Percentiles rank a stretch among this genome's conserved stretches.
Conservation (phyloP, 2,888 invertebrate species). For the Drosophila putrida region DNA sequence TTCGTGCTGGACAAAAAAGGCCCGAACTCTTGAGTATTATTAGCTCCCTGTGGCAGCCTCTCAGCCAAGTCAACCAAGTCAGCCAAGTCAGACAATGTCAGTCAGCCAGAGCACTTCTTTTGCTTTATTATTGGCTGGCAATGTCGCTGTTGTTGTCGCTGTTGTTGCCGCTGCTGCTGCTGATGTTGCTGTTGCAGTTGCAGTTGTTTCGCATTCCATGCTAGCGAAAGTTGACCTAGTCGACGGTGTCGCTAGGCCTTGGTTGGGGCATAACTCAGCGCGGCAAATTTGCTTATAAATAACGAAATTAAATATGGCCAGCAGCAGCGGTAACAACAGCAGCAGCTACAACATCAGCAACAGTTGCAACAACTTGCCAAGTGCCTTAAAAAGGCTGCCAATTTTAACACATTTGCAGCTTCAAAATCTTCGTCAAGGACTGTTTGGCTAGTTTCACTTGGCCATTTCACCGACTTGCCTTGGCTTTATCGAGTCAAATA, state of each 20-base stretch:
- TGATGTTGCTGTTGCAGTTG: constrained; percentile 41
- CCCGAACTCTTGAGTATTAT: constrained; percentile 66
- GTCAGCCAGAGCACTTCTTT: constrained; percentile 80
- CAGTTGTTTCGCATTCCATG: constrained; percentile 75
- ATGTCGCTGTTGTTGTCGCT: constrained; percentile 47
- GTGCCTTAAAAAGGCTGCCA: constrained; percentile 60
- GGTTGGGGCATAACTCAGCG: constrained; percentile 69
- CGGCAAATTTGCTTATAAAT: constrained; percentile 78
- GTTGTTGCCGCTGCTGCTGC: constrained; percentile 30
- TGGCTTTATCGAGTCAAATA: constrained; percentile 55
- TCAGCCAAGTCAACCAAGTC: constrained; percentile 48
- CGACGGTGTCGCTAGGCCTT: constrained; percentile 75
- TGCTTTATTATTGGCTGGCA: constrained; percentile 81
- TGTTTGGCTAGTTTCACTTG: constrained; percentile 52
- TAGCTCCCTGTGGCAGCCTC: constrained; percentile 69
- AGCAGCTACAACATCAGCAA: constrained; percentile 25
- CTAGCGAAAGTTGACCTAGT: constrained; percentile 84
- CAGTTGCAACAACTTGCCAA: constrained; percentile 36
- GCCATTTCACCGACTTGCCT: constrained; percentile 24
- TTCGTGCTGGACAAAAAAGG: constrained; percentile 68
- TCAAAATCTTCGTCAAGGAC: constrained; percentile 30
- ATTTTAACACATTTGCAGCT: constrained; percentile 70
- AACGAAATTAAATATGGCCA: constrained; percentile 81
- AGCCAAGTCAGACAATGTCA: constrained; percentile 71
- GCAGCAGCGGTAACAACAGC: constrained; percentile 49